phyloP scores from a whole-genome alignment of 1,140 invertebrate genomes.

The Pararge aegeria region DNA sequence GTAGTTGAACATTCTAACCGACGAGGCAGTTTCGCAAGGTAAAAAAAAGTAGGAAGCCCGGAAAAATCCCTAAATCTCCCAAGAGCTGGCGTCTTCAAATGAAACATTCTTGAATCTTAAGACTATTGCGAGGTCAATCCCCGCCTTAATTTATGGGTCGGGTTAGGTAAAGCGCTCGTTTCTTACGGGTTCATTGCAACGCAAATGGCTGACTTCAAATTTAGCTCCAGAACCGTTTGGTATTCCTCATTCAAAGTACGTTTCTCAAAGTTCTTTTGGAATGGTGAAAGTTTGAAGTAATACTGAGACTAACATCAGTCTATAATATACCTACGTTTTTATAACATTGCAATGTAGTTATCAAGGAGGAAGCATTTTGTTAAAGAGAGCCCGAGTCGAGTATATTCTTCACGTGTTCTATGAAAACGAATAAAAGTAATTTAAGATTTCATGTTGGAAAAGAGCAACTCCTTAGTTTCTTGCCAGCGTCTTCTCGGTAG shows the following conservation, averaged over 20 bases:
- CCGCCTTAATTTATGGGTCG: slow-evolving; percentile 29
- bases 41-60: background rate
- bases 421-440: no score
- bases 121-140: slow-evolving; percentile 29
- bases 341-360: no score
- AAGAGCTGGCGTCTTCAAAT: slow-evolving; percentile 3
- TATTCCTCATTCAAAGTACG: slow-evolving; percentile 1
- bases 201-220: slow-evolving; percentile 14
- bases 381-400: no score
- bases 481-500: no score
- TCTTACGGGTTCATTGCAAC: slow-evolving; percentile 21
- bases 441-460: no score
- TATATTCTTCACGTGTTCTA: no score
- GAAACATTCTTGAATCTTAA: slow-evolving; percentile 26
- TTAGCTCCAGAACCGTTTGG: slow-evolving; percentile 2
- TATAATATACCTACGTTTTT: no score
- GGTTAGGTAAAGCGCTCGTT: slow-evolving; percentile 20
- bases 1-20: no score
- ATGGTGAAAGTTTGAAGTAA: no score
- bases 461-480: no score
- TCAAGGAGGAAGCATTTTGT: no score
- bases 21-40: background rate
- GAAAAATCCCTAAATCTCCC: background rate
- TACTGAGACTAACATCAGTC: no score
- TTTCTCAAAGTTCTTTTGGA: background rate